Evolutionary conservation across 2,797 vertebrate species (phyloP).

Genomic region (Enteromius radiatus): DNA sequence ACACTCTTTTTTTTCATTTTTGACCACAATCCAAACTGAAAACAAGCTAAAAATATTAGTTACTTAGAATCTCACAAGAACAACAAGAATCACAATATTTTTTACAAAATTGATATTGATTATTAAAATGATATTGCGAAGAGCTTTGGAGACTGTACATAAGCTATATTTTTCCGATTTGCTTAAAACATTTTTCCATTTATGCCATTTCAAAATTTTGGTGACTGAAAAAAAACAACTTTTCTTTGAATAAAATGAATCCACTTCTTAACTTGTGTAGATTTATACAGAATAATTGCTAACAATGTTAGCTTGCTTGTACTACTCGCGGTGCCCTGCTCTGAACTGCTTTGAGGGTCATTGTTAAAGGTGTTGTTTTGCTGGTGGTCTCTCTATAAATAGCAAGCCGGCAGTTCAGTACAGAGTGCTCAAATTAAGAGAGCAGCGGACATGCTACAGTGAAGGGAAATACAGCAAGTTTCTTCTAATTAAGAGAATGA

Average conservation of each 20-base stretch:
- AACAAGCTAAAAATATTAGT: too few species aligned
- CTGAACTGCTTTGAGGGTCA: slow-evolving; percentile 17
- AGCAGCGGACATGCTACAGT: slow-evolving; percentile 53
- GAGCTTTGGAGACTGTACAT: background rate
- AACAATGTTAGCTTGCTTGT: background rate
- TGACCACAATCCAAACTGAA: too few species aligned
- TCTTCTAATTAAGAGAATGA: slow-evolving; percentile 81
- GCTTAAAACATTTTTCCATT: background rate
- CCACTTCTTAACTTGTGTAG: background rate
- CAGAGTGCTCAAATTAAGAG: slow-evolving; percentile 62
- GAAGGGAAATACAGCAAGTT: slow-evolving; percentile 71
- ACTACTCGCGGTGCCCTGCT: background rate
- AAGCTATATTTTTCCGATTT: background rate
- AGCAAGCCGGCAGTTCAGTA: slow-evolving; percentile 20
- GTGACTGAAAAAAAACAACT: too few species aligned
- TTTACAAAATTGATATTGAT: too few species aligned
- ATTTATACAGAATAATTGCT: background rate
- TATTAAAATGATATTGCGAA: too few species aligned
- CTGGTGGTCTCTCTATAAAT: slow-evolving; percentile 52
- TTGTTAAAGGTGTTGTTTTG: slow-evolving; percentile 40
- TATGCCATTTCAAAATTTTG: background rate
- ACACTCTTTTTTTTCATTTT: too few species aligned
- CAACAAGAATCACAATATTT: too few species aligned
- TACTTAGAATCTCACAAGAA: too few species aligned
- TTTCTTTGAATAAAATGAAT: background rate